Percentiles rank a stretch among this genome's conserved stretches.
phyloP scores from a whole-genome alignment of 2,888 invertebrate genomes.

The Synanthedon tipuliformis region DNA sequence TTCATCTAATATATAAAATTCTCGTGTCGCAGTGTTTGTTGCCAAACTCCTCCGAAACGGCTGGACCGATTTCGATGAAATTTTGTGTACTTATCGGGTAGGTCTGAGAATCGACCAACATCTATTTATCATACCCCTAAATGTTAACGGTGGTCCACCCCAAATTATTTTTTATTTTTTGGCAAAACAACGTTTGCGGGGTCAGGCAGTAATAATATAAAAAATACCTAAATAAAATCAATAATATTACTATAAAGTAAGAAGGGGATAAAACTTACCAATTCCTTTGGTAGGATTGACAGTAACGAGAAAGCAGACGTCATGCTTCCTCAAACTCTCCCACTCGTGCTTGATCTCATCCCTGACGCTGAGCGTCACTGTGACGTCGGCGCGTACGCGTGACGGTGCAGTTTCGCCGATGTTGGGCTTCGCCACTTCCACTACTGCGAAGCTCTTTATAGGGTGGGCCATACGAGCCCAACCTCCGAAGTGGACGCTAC shows the following conservation, averaged over 20 bases:
- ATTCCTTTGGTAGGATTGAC: slow-evolving; percentile 87
- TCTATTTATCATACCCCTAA: no score
- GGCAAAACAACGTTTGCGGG: no score
- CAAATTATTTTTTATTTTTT: no score
- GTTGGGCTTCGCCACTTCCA: slow-evolving; percentile 93
- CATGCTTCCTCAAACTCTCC: slow-evolving; percentile 96
- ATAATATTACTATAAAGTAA: neutral
- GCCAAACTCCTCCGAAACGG: no score
- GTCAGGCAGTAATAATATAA: no score
- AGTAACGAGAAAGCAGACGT: slow-evolving; percentile 96
- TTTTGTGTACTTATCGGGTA: no score
- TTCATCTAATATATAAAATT: no score
- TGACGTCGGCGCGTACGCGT: slow-evolving; percentile 93
- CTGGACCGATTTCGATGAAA: no score
- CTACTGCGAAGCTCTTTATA: slow-evolving; percentile 90
- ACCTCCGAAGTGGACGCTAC: slow-evolving; percentile 90
- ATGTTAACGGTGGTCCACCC: no score
- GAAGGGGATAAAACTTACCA: slow-evolving; percentile 70
- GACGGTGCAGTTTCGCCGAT: slow-evolving; percentile 96
- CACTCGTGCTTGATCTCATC: slow-evolving; percentile 95
- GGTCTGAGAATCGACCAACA: no score
- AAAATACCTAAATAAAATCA: no score
- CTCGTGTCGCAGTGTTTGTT: no score
- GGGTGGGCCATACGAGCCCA: slow-evolving; percentile 99
- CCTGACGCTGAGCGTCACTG: slow-evolving; percentile 90